These are phyloP conservation scores for Holacanthella duospinosa DNA, from an alignment of 2,888 invertebrate species.

Conservation along the genomic window DNA sequence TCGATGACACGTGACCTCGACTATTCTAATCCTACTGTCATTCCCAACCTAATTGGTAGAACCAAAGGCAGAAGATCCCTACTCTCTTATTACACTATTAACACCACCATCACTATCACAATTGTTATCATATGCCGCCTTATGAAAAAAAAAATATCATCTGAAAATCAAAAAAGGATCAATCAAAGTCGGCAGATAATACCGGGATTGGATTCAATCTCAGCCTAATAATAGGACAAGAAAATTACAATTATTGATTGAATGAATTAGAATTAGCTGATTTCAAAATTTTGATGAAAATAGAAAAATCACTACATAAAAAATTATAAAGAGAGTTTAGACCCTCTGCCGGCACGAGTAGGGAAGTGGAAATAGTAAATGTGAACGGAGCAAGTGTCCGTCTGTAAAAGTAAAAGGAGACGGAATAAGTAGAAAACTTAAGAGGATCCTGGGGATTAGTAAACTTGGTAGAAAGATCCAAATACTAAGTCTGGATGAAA, in stretches of 20 bases:
- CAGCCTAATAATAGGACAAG: too few species aligned
- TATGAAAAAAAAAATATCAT: too few species aligned
- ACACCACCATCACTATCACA: too few species aligned
- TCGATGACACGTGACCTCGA: neutral
- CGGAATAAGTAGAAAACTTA: too few species aligned
- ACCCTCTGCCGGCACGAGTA: neutral
- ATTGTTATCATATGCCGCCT: too few species aligned
- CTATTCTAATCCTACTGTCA: neutral
- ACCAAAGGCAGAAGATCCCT: neutral
- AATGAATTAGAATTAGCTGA: neutral
- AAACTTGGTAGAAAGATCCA: neutral
- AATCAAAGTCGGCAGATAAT: too few species aligned
- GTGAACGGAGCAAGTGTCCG: neutral
- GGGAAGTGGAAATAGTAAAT: neutral
- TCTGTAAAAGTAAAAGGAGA: neutral
- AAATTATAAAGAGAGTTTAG: neutral
- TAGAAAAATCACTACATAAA: neutral
- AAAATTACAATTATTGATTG: too few species aligned
- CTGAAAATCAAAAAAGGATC: too few species aligned
- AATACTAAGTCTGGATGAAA: too few species aligned
- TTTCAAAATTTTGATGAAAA: neutral
- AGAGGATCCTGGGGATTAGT: slow-evolving; percentile 4
- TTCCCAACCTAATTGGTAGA: neutral
- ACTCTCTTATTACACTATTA: too few species aligned
- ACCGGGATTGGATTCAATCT: too few species aligned